Evolutionary conservation across 2,113 vertebrate species (phyloP).

Genomic region (Myiopsitta monachus): DNA sequence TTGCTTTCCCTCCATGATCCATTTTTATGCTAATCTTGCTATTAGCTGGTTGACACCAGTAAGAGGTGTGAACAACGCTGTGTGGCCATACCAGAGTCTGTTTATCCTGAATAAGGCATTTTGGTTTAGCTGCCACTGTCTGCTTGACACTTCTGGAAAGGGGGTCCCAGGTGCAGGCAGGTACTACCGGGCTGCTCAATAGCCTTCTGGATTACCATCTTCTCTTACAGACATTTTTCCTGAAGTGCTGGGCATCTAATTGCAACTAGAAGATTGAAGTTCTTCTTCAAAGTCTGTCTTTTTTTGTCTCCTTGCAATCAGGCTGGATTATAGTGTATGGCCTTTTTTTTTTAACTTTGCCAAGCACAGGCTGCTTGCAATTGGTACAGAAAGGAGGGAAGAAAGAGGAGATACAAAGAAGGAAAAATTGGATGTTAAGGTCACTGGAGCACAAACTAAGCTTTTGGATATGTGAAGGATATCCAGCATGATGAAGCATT

Average conservation of each 20-base stretch:
- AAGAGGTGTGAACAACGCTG: not conserved
- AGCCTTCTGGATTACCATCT: rapidly evolving
- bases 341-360: not conserved
- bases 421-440: not conserved
- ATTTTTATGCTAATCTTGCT: not conserved
- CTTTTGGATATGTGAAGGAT: not conserved
- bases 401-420: not conserved
- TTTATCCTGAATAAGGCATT: not conserved
- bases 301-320: not conserved
- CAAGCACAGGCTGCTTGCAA: not conserved
- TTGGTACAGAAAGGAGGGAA: not conserved
- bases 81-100: not conserved
- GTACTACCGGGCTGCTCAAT: not conserved
- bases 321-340: not conserved
- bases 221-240: not conserved
- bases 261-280: not conserved
- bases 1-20: not conserved
- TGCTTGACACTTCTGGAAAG: not conserved
- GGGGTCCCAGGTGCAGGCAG: not conserved
- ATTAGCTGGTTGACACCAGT: not conserved
- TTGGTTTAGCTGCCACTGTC: not conserved
- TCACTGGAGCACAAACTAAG: not conserved
- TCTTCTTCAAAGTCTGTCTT: not conserved
- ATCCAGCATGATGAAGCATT: not conserved
- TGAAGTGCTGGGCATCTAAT: not conserved